Evolutionary conservation across 2,113 vertebrate genomes (phyloP).

Genomic region (Pardalotus punctatus): DNA sequence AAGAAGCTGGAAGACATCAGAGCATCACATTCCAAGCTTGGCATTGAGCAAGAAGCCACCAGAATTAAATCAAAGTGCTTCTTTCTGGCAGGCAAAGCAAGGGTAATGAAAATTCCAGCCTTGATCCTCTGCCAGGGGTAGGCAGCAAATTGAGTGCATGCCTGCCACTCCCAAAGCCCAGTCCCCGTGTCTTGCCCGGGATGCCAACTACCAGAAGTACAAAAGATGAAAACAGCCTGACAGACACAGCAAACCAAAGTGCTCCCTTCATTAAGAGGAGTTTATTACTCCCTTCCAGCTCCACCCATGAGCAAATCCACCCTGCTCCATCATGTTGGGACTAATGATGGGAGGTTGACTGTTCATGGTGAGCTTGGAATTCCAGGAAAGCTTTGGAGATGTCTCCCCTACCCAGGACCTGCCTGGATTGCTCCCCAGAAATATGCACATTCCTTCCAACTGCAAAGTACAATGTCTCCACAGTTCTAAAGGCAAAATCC

Average conservation of each 20-base stretch:
- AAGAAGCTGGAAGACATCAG: constrained; percentile 57
- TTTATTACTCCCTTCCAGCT: constrained; percentile 18
- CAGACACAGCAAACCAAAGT: constrained; percentile 25
- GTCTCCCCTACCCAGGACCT: not conserved
- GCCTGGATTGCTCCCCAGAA: not conserved
- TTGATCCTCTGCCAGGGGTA: constrained; percentile 42
- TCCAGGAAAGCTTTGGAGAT: not conserved
- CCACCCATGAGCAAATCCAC: not conserved
- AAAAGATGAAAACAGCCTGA: constrained; percentile 32
- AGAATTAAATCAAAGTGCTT: constrained; percentile 60
- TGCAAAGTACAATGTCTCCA: not conserved
- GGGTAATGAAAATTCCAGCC: constrained; percentile 60
- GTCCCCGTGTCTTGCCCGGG: not conserved
- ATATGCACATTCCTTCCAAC: not conserved
- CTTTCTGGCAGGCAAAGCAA: constrained; percentile 50
- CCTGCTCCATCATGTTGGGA: not conserved
- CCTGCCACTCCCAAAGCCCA: constrained; percentile 39
- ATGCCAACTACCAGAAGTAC: constrained; percentile 21
- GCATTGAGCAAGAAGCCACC: constrained; percentile 56
- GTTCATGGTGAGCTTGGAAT: not conserved
- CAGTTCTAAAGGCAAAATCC: not conserved
- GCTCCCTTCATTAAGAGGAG: constrained; percentile 6
- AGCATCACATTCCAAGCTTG: constrained; percentile 48
- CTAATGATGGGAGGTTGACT: not conserved
- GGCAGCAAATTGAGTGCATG: constrained; percentile 45